Evolutionary conservation across 2,888 invertebrate species (phyloP).

Genomic region (Athalia cordata): DNA sequence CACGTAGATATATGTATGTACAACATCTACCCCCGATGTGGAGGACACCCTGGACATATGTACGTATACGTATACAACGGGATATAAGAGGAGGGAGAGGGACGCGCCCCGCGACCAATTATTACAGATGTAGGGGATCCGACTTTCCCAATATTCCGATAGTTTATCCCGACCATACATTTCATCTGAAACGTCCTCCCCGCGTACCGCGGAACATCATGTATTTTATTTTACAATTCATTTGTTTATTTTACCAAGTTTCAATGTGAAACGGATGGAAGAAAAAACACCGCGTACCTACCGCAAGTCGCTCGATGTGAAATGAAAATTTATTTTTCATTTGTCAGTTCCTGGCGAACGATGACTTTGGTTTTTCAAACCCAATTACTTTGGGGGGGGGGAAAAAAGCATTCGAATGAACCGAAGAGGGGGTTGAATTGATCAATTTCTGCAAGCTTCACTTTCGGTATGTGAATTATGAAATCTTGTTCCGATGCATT

Average conservation of each 20-base stretch:
- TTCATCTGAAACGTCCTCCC: too few relatives aligned
- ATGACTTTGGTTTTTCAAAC: too few relatives aligned
- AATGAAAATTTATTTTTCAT: too few relatives aligned
- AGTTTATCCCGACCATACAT: constrained; percentile 65
- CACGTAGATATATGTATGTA: constrained; percentile 55
- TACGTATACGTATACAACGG: constrained; percentile 14
- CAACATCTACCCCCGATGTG: neutral
- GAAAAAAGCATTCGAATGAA: too few relatives aligned
- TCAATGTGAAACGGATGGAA: neutral
- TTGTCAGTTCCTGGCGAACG: too few relatives aligned
- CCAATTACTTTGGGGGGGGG: too few relatives aligned
- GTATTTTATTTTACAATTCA: neutral
- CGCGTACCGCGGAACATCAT: too few relatives aligned
- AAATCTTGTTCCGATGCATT: neutral
- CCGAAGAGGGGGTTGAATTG: too few relatives aligned
- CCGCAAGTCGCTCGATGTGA: too few relatives aligned
- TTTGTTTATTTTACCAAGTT: neutral
- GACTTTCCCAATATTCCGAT: constrained; percentile 69
- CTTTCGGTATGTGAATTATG: too few relatives aligned
- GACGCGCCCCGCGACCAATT: constrained; percentile 25
- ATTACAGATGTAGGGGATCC: constrained; percentile 44
- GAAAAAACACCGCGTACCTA: too few relatives aligned
- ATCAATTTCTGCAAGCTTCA: too few relatives aligned
- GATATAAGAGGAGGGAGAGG: constrained; percentile 13
- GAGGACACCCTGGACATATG: neutral